These are phyloP conservation scores for Euphydryas editha DNA, from an alignment of 2,888 invertebrate species.

Conservation along the genomic window DNA sequence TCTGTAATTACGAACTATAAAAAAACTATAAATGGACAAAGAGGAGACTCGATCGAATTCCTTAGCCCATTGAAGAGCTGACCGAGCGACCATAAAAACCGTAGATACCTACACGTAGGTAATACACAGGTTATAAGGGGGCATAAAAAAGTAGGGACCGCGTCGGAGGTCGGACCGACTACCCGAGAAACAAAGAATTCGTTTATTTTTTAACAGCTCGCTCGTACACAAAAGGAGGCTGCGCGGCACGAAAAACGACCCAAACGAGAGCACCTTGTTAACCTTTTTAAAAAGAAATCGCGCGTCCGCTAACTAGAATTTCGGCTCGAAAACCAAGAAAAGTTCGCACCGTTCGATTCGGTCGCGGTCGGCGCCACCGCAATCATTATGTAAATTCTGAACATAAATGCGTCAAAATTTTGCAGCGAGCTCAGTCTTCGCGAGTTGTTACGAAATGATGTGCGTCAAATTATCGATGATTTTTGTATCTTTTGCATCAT, in stretches of 20 bases:
- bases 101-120: slow-evolving; percentile 83
- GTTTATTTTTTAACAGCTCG: slow-evolving; percentile 84
- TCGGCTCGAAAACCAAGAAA: slow-evolving; percentile 81
- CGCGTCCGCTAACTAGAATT: slow-evolving; percentile 82
- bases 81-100: slow-evolving; percentile 81
- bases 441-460: slow-evolving; percentile 59
- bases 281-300: slow-evolving; percentile 82
- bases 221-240: slow-evolving; percentile 81
- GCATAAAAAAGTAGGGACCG: slow-evolving; percentile 82
- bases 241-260: slow-evolving; percentile 80
- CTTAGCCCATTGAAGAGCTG: slow-evolving; percentile 83
- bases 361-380: slow-evolving; percentile 76
- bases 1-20: slow-evolving; percentile 50
- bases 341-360: slow-evolving; percentile 64
- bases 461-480: slow-evolving; percentile 60
- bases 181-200: slow-evolving; percentile 83
- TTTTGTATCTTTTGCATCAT: slow-evolving; percentile 36
- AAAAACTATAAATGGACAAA: slow-evolving; percentile 61
- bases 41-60: slow-evolving; percentile 82
- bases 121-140: slow-evolving; percentile 83
- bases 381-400: slow-evolving; percentile 78
- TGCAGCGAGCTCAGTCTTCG: slow-evolving; percentile 57
- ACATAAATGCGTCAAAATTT: slow-evolving; percentile 60
- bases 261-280: slow-evolving; percentile 82
- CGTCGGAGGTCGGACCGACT: slow-evolving; percentile 82